Base-by-base conservation (phyloP, 37 sponge, comb jelly and placozoan species). In the Dysidea cf. avara region DNA sequence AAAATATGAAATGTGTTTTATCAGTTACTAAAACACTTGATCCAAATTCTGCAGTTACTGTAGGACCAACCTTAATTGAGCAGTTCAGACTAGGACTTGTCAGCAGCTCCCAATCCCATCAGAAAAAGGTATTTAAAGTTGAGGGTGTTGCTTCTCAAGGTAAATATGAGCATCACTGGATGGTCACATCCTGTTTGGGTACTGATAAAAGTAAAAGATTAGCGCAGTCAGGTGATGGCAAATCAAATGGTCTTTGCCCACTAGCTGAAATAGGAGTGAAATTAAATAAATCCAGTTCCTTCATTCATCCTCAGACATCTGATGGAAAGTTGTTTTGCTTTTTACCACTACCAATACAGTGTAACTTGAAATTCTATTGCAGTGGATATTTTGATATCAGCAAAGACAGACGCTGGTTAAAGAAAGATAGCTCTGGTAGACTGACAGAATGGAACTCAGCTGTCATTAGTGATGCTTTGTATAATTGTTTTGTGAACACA, bases 381-480 rank as follows among this genome's bases (percentile, higher is more conserved):
- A 86, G 69, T 69, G 87, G 87, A 1, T 80, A 37, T 61, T 86
- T 86, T 75, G 76, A 75, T 40, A 39, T 86, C 16, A 54, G 81
- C 16, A 79, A 68, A 18, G 87, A 86, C 51, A 57, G 87, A n/a
- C 49, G 69, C 22, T 67, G 59, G 18, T 22, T 86, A 1, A 66
- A 58, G 21, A 38, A 68, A 20, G 16, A 67, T 25, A 62, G 69
- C 29, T 56, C 69, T 31, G 56, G 30, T 2, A 53, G 59, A 13
- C 68, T 48, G 21, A 61, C 39, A 7, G 36, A 67, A 1, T 89
- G 90, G 90, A 89, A 89, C 37, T 29, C 47, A 46, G 46, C 54
- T 13, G 56, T 89, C 18, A 37, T 77, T 5, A n/a, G 30, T 26
- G 73, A 62, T 56, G 73, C 81, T 2, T 66, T 89, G 29, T 40